These are phyloP conservation scores for Plagodis pulveraria DNA, from an alignment of 2,888 invertebrate genomes.

Conservation along the genomic window DNA sequence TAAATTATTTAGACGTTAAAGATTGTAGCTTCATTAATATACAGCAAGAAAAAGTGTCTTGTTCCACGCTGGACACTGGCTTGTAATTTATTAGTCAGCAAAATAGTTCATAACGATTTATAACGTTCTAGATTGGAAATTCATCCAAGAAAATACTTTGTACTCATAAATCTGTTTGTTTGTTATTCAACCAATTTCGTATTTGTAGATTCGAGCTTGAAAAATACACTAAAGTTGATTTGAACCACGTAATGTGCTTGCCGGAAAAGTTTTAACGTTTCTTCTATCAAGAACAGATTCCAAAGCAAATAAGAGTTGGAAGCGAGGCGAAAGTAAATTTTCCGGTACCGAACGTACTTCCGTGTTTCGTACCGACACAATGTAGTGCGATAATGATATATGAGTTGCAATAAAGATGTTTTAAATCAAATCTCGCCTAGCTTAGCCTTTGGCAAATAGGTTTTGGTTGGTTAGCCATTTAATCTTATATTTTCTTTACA, in stretches of 20 bases:
- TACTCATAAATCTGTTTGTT: no score
- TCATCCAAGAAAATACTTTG: not conserved
- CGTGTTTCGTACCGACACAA: conserved; percentile 22
- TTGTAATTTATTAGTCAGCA: conserved; percentile 10
- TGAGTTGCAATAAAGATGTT: conserved; percentile 13
- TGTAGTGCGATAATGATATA: conserved; percentile 31
- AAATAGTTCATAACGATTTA: conserved; percentile 2
- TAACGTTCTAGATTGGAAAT: not conserved
- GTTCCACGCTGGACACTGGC: conserved; percentile 7
- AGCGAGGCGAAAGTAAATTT: conserved; percentile 28
- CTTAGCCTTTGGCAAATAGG: no score
- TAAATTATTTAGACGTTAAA: conserved; percentile 78
- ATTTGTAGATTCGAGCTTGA: no score
- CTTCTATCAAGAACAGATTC: conserved; percentile 48
- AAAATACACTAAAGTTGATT: no score
- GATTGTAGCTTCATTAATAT: conserved; percentile 77
- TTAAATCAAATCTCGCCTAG: no score
- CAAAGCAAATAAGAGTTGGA: conserved; percentile 27
- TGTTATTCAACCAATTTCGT: no score
- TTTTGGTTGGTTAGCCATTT: no score
- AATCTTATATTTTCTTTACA: no score
- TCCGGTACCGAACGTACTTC: conserved; percentile 25
- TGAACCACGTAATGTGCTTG: no score
- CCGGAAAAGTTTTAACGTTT: no score
- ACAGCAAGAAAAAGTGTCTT: conserved; percentile 68